These are phyloP conservation scores for Cheilosia variabilis DNA, from an alignment of 2,888 invertebrate species.

Conservation along the genomic window DNA sequence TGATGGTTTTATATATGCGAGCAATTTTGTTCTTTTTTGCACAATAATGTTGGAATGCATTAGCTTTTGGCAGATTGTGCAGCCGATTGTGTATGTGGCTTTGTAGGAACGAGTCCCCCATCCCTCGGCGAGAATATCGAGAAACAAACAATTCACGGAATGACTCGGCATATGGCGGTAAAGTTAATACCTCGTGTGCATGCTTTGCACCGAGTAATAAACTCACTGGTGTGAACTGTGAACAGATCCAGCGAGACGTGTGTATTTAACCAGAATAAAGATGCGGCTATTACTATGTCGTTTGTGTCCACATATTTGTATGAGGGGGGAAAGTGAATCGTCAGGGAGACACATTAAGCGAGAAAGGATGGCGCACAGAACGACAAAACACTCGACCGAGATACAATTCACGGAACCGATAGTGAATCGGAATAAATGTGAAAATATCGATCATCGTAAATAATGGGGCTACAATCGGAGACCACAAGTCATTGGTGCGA, in stretches of 20 bases:
- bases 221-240: constrained; percentile 55
- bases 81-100: constrained; percentile 65
- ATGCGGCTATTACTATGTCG: constrained; percentile 52
- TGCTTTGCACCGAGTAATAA: constrained; percentile 58
- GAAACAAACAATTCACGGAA: constrained; percentile 72
- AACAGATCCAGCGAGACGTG: constrained; percentile 32
- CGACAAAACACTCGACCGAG: constrained; percentile 28
- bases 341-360: constrained; percentile 44
- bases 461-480: constrained; percentile 68
- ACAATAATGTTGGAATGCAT: constrained; percentile 73
- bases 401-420: constrained; percentile 63
- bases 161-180: constrained; percentile 63
- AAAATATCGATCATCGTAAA: constrained; percentile 74
- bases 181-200: constrained; percentile 55
- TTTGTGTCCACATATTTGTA: background rate
- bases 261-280: constrained; percentile 62
- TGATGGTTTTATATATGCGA: constrained; percentile 59
- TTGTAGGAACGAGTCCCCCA: constrained; percentile 27
- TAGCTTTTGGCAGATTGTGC: constrained; percentile 73
- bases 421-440: constrained; percentile 73
- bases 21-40: constrained; percentile 13
- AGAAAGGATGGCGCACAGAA: constrained; percentile 1
- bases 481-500: constrained; percentile 52
- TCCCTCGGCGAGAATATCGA: constrained; percentile 38
- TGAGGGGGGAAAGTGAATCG: constrained; percentile 7